These are phyloP conservation scores for Chloromyia formosa DNA, from an alignment of 2,888 invertebrate genomes.

Conservation along the genomic window DNA sequence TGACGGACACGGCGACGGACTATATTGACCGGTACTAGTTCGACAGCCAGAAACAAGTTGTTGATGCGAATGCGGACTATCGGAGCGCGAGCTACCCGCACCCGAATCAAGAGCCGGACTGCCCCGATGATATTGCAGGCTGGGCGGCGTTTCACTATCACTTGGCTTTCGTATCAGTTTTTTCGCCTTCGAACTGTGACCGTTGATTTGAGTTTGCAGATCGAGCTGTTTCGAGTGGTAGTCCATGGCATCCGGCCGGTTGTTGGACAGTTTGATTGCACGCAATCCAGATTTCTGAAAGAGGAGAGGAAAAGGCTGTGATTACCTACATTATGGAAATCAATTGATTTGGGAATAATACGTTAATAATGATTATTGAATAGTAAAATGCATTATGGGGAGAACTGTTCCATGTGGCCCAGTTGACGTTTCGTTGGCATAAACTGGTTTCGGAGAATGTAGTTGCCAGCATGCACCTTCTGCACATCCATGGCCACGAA, in stretches of 20 bases:
- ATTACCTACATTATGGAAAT: too few relatives aligned
- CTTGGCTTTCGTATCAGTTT: conserved; percentile 89
- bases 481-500: too few relatives aligned
- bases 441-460: too few relatives aligned
- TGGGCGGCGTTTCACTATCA: conserved; percentile 79
- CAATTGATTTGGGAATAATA: too few relatives aligned
- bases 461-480: too few relatives aligned
- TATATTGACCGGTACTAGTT: conserved; percentile 63
- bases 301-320: conserved; percentile 1
- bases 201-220: conserved; percentile 60
- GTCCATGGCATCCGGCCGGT: conserved; percentile 59
- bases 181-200: conserved; percentile 64
- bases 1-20: conserved; percentile 67
- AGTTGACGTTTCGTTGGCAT: too few relatives aligned
- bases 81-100: conserved; percentile 88
- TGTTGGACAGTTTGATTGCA: conserved; percentile 59
- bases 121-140: conserved; percentile 70
- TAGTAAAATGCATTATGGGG: too few relatives aligned
- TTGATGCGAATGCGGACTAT: conserved; percentile 81
- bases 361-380: too few relatives aligned
- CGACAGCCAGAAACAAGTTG: conserved; percentile 68
- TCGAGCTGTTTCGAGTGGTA: conserved; percentile 59
- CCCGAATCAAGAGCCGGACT: conserved; percentile 90
- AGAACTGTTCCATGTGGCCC: too few relatives aligned
- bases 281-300: conserved; percentile 60